A percentile compares a stretch with the other conserved stretches of the same genome.
phyloP scores from a whole-genome alignment of 2,113 vertebrate species.

The Sakesphorus luctuosus region DNA sequence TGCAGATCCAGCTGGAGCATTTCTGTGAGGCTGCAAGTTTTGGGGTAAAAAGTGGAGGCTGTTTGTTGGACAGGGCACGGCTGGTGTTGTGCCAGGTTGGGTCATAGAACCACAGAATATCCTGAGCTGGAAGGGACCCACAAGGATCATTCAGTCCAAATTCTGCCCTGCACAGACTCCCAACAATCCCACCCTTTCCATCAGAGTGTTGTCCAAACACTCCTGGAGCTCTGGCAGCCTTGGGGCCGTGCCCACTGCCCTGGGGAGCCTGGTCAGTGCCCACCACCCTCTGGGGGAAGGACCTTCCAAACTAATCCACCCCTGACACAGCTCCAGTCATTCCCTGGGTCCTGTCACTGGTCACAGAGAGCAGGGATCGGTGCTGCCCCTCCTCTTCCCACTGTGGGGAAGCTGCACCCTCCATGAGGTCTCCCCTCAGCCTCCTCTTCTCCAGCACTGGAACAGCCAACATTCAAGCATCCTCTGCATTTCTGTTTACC shows the following conservation, averaged over 20 bases:
- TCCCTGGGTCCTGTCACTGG: neutral
- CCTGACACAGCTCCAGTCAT: neutral
- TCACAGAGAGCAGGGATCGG: neutral
- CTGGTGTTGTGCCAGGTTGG: neutral
- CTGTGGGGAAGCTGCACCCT: neutral
- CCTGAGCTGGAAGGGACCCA: neutral
- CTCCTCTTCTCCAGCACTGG: neutral
- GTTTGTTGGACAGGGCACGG: neutral
- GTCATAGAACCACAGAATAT: neutral
- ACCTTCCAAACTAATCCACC: neutral
- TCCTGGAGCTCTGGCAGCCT: neutral
- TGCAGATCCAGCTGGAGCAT: neutral
- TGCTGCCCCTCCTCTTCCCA: neutral
- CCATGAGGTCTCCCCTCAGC: neutral
- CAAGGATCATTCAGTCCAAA: neutral
- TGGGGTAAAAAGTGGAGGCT: neutral
- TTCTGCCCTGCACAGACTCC: neutral
- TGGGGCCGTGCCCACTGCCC: neutral
- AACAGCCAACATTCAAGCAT: neutral
- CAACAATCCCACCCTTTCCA: neutral
- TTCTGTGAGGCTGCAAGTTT: neutral
- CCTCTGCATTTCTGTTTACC: neutral
- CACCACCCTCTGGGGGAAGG: neutral
- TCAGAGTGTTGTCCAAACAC: rapidly evolving
- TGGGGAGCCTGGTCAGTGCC: neutral